Base-by-base conservation (phyloP, 2,888 invertebrate species). In the Drosophila ustulata region DNA sequence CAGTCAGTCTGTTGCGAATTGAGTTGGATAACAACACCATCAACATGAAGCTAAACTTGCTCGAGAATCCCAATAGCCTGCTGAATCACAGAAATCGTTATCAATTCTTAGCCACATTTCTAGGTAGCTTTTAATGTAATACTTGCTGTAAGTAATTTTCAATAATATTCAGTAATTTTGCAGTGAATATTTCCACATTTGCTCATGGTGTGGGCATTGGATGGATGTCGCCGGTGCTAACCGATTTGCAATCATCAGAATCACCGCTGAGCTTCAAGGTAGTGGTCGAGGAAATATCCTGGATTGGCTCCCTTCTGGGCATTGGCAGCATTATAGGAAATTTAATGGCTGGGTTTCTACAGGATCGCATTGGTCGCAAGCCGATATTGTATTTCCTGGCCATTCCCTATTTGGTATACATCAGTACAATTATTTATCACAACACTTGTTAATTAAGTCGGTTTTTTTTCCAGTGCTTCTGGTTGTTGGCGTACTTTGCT, bases 161-260 rank as follows among this genome's bases (percentile, higher is more conserved):
- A 28, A 6, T 7, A 4, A 3, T 7, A 18, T 41, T 41, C 6
- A 28, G 8, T 41, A 0, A 6, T 26, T 4, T 23, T 37, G 13
- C 50, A 91, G 91, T 86, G 9, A 91, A 84, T 49, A 66, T 91
- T 9, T 76, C 90, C 4, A 78, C 89, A 3, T 78, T 91, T 46
- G 58, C 78, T 0, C 91, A 91, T 83, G 91, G 91, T 43, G 61
- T 88, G 5, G 86, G 83, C n/a, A 13, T 88, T 4, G 91, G 91
- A 4, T 91, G 91, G 91, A 78, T 90, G 51, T 78, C 90, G 4
- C 90, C 90, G 9, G 81, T 88, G 34, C 77, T 91, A 61, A 62
- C 80, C 7, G 72, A 82, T 6, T 63, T 91, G 1, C 87, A 87
- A 55, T 88, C 87, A 0, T 11, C 58, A 0, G 9, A 77, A 1